Conservation (phyloP, 2,797 vertebrate genomes). For the Gambusia yucatana region DNA sequence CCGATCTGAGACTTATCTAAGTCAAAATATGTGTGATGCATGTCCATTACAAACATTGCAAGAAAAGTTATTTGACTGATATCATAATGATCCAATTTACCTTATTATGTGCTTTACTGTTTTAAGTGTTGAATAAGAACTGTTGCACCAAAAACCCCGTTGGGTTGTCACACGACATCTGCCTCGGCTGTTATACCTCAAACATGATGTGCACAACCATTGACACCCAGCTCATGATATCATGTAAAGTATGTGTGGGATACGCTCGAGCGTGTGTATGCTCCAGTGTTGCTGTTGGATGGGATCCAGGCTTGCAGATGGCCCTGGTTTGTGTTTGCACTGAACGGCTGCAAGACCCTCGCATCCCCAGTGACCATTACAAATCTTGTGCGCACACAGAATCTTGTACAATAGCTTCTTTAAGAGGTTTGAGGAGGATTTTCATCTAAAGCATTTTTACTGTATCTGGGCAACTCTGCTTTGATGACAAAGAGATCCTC, state of each 20-base stretch:
- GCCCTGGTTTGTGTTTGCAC: constrained; percentile 78
- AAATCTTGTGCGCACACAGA: constrained; percentile 34
- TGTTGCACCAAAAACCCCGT: constrained; percentile 29
- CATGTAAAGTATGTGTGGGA: constrained; percentile 44
- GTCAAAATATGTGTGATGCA: constrained; percentile 34
- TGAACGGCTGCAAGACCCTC: constrained; percentile 70
- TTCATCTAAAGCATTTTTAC: background rate
- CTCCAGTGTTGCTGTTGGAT: constrained; percentile 75
- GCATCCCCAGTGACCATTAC: constrained; percentile 72
- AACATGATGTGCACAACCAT: constrained; percentile 70
- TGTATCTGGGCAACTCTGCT: background rate
- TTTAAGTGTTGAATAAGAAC: constrained; percentile 15
- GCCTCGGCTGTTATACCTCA: constrained; percentile 55
- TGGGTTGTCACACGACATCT: constrained; percentile 59
- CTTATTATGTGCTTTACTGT: constrained; percentile 15
- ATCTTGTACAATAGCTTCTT: constrained; percentile 25
- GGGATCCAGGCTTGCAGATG: constrained; percentile 77
- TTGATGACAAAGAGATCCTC: background rate
- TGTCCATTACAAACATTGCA: constrained; percentile 22
- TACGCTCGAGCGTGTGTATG: constrained; percentile 34
- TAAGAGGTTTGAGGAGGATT: constrained; percentile 22
- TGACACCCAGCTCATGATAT: constrained; percentile 72
- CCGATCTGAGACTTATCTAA: constrained; percentile 27
- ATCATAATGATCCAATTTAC: constrained; percentile 13
- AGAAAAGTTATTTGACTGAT: constrained; percentile 6